These are phyloP conservation scores for Tenualosa ilisha DNA, from an alignment of 2,797 vertebrate genomes.

Conservation along the genomic window DNA sequence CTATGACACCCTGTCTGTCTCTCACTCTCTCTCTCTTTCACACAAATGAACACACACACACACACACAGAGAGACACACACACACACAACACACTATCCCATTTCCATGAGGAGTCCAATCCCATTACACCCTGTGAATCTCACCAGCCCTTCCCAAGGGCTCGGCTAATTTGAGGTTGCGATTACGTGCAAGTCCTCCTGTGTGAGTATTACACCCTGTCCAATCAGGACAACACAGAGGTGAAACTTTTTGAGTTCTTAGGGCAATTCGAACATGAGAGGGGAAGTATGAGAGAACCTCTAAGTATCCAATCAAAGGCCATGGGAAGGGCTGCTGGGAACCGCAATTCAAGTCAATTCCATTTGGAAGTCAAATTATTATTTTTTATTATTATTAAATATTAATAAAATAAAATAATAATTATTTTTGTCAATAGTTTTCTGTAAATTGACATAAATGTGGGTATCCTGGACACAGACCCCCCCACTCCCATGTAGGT, in stretches of 20 bases:
- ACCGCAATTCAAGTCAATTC: not conserved
- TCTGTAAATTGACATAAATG: too few species aligned
- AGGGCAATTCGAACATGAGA: not conserved
- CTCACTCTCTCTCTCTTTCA: not conserved
- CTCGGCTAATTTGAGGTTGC: not conserved
- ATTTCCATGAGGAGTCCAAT: not conserved
- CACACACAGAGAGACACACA: not conserved
- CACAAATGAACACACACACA: not conserved
- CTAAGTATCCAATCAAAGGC: not conserved
- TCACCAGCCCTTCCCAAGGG: not conserved
- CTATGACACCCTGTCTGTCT: not conserved
- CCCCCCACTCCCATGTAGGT: too few species aligned
- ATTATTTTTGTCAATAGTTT: too few species aligned
- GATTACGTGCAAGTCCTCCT: not conserved
- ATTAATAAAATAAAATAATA: too few species aligned
- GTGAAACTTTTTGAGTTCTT: not conserved
- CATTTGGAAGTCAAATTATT: too few species aligned
- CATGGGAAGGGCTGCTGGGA: not conserved
- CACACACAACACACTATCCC: too few species aligned
- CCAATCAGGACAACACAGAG: not conserved
- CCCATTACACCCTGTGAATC: not conserved
- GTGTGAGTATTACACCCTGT: not conserved
- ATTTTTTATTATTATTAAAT: too few species aligned
- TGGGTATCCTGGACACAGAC: too few species aligned
- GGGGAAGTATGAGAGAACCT: too few species aligned